Evolutionary conservation across 2,797 vertebrate genomes (phyloP).

Genomic region (Aulostomus chinensis): DNA sequence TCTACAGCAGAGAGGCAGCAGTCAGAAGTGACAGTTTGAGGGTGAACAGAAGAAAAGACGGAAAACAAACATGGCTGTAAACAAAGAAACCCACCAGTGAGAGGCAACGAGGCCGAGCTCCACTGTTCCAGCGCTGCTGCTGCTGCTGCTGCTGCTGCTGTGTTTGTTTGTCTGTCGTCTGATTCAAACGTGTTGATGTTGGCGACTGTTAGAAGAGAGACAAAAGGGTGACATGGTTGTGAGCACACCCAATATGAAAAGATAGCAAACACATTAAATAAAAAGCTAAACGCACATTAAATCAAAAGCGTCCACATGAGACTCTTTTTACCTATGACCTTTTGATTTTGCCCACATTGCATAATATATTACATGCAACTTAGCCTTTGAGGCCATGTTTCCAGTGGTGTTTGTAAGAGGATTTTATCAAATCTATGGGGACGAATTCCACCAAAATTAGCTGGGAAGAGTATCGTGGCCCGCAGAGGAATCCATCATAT

Average conservation of each 20-base stretch:
- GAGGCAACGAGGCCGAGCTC: conserved; percentile 67
- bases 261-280: no score
- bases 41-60: neutral
- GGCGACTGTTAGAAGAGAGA: conserved; percentile 67
- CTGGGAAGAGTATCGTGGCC: no score
- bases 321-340: no score
- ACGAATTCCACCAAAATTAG: no score
- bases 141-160: conserved; percentile 40
- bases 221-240: neutral
- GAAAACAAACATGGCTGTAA: neutral
- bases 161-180: conserved; percentile 46
- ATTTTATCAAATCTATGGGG: no score
- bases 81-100: conserved; percentile 67
- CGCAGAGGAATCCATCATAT: no score
- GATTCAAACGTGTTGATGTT: conserved; percentile 59
- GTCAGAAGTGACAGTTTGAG: conserved; percentile 8
- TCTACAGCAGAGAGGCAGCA: conserved; percentile 67
- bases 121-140: conserved; percentile 61
- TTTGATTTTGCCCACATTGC: no score
- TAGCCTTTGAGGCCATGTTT: no score
- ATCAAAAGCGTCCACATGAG: no score
- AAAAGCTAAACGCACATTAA: neutral
- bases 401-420: no score
- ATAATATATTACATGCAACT: no score
- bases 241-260: neutral